phyloP scores from a whole-genome alignment of 2,113 vertebrate genomes.

The Neopipo cinnamomea region DNA sequence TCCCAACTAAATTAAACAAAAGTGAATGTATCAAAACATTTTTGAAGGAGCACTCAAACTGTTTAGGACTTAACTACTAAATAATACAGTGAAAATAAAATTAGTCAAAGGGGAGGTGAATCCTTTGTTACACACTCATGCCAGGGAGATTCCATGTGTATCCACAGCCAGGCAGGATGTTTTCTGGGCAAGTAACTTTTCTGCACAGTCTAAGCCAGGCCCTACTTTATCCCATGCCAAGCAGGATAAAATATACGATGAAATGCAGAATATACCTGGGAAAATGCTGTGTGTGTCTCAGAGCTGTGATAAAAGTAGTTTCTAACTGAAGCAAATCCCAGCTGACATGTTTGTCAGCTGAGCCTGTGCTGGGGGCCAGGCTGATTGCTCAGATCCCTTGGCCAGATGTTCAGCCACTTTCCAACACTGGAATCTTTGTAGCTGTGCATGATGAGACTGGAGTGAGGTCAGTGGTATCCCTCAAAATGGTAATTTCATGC shows the following conservation, averaged over 20 bases:
- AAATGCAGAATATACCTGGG: background rate
- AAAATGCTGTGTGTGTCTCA: background rate
- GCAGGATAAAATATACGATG: background rate
- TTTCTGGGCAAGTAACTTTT: background rate
- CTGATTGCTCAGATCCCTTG: background rate
- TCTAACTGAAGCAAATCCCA: background rate
- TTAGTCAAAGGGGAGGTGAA: background rate
- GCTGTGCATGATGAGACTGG: background rate
- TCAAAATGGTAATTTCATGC: background rate
- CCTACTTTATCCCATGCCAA: background rate
- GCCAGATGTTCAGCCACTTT: background rate
- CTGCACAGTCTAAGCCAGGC: background rate
- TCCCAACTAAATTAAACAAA: conserved; percentile 84
- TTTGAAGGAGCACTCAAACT: background rate
- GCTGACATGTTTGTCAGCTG: background rate
- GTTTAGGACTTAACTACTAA: background rate
- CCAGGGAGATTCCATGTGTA: background rate
- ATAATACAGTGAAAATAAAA: background rate
- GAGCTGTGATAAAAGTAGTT: background rate
- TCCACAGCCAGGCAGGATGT: background rate
- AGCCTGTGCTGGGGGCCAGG: background rate
- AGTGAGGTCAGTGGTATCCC: background rate
- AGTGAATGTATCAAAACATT: background rate
- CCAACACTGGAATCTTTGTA: background rate
- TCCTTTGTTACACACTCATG: background rate